Evolutionary conservation across 2,888 invertebrate species (phyloP).

Genomic region (Lepidonotus clava): DNA sequence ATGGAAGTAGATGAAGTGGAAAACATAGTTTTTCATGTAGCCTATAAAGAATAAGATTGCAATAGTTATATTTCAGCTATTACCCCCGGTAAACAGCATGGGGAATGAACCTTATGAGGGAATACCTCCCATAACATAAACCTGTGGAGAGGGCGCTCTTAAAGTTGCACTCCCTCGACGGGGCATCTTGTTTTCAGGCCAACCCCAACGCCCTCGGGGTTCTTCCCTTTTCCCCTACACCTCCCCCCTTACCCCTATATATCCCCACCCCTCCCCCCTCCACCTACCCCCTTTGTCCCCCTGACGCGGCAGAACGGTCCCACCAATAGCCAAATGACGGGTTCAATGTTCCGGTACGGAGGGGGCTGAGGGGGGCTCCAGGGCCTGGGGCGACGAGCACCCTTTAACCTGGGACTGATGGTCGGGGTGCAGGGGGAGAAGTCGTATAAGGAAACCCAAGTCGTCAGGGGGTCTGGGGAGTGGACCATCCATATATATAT

Average conservation of each 20-base stretch:
- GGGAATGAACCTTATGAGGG: too few relatives aligned
- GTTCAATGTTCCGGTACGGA: neutral
- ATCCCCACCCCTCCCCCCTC: neutral
- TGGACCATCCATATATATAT: too few relatives aligned
- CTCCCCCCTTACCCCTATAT: neutral
- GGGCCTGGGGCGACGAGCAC: neutral
- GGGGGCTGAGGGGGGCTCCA: too few relatives aligned
- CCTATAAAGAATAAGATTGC: too few relatives aligned
- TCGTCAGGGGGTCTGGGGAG: neutral
- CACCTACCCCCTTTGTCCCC: neutral
- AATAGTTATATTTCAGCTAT: too few relatives aligned
- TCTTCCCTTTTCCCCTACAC: neutral
- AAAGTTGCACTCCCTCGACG: neutral
- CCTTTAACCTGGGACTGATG: neutral
- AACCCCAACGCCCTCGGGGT: neutral
- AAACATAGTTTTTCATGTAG: too few relatives aligned
- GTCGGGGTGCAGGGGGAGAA: neutral
- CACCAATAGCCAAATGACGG: neutral
- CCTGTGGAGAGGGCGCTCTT: neutral
- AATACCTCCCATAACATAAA: too few relatives aligned
- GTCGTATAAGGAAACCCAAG: neutral
- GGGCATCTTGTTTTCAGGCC: neutral
- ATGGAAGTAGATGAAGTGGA: too few relatives aligned
- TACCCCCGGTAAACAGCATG: too few relatives aligned
- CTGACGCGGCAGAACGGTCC: neutral